Evolutionary conservation across 30 jellyfish, hydroid and myxozoan genomes (phyloP), one percentile per base, ranked within the genome.

Genomic region (Rhopilema esculentum): DNA sequence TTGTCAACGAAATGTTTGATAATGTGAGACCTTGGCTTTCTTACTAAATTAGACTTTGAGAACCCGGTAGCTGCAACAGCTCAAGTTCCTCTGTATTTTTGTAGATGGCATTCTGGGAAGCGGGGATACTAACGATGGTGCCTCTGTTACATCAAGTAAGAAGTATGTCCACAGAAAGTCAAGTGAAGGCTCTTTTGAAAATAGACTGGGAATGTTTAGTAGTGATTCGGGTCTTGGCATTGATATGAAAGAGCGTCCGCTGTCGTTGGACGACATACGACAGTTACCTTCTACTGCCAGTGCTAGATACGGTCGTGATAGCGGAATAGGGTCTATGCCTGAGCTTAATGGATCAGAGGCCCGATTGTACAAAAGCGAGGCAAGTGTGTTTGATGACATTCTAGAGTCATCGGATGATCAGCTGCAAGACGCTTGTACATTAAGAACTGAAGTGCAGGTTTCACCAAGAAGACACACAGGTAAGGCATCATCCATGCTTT

Each of bases 261-360:
- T 52, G 28, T 85, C 94, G 8, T 79, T 74, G 27, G 77, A 66
- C 21, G 94, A 85, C 64, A 49, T 85, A 40, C 63, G 76, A 19
- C 25, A 21, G 1, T 21, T 28, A 12, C 70, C 22, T 0, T 20
- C 83, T 17, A 30, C 90, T 68, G 30, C 66, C 27, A 18, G 26
- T 21, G 75, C 68, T 19, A 29, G 94, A 65, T 88, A 85, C 16
- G 83, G 25, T 20, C 77, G 94, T 16, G 94, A 85, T 32, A 85
- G 94, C 48, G 94, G 94, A 25, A 85, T 85, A 19, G 94, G 94
- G 7, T 85, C 94, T 8, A 85, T 85, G 94, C 94, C 75, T 33
- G 94, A 85, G 24, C 84, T 85, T 1, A 74, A 28, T 27, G 49
- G 33, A 23, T 52, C 53, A 23, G 94, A 85, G 15, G 19, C 1